Percentiles rank a stretch among this genome's conserved stretches.
Conservation (phyloP, 2,797 vertebrate species). For the Tapirus indicus region DNA sequence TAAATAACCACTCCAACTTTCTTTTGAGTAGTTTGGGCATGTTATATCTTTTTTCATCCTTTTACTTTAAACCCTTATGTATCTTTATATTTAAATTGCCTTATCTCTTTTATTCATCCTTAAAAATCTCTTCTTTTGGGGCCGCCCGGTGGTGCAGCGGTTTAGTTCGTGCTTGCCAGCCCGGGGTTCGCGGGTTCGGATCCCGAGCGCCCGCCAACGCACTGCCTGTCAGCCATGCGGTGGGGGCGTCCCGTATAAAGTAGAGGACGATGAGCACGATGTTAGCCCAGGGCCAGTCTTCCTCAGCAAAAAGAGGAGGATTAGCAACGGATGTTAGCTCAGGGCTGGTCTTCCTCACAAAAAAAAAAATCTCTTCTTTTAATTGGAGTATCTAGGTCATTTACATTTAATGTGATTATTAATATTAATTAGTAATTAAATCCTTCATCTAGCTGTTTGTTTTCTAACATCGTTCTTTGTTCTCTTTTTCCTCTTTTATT, state of each 20-base stretch:
- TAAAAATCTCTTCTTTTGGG: neutral
- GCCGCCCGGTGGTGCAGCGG: no score
- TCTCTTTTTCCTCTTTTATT: neutral
- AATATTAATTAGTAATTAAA: neutral
- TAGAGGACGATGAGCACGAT: no score
- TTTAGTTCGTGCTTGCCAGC: no score
- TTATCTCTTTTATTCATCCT: neutral
- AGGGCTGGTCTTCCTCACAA: no score
- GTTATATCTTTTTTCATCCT: neutral
- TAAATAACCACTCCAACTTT: neutral
- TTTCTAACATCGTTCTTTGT: neutral
- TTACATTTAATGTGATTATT: neutral
- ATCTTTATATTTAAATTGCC: neutral
- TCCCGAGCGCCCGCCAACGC: no score
- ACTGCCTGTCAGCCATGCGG: no score
- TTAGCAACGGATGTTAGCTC: no score
- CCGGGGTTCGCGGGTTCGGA: no score
- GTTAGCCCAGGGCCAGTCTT: no score
- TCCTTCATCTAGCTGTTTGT: neutral
- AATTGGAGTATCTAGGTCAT: neutral
- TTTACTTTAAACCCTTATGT: constrained; percentile 1
- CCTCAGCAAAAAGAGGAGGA: no score
- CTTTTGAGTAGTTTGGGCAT: neutral
- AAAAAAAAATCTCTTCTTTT: neutral
- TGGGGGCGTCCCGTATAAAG: no score